These are phyloP conservation scores for Grapholita molesta DNA, from an alignment of 1,140 invertebrate genomes.

Conservation along the genomic window DNA sequence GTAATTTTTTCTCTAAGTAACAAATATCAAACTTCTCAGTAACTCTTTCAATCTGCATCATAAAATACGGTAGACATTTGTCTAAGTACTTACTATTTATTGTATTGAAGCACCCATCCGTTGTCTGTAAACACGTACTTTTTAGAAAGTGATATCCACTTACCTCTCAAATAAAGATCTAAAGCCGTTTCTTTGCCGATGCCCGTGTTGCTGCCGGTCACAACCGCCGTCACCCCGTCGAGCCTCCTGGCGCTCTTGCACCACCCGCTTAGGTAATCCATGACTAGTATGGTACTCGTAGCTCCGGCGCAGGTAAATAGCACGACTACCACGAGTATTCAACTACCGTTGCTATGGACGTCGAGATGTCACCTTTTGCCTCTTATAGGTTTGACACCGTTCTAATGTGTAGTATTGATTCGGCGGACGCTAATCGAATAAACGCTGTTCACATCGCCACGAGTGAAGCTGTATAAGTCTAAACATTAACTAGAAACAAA, in stretches of 20 bases:
- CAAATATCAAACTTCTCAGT: too few species aligned
- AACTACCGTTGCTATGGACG: background rate
- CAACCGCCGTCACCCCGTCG: conserved; percentile 85
- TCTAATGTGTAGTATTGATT: background rate
- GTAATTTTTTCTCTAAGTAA: too few species aligned
- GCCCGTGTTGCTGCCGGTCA: conserved; percentile 92
- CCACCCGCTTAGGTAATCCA: conserved; percentile 57
- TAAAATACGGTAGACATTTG: too few species aligned
- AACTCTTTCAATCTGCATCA: too few species aligned
- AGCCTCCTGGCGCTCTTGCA: conserved; percentile 70
- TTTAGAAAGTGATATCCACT: background rate
- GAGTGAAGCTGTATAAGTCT: background rate
- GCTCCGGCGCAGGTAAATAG: too few species aligned
- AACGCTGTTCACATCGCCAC: background rate
- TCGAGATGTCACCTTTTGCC: background rate
- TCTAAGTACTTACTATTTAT: too few species aligned
- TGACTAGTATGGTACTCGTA: too few species aligned
- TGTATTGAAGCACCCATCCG: background rate
- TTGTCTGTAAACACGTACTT: background rate
- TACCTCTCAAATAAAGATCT: conserved; percentile 84
- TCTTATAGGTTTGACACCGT: background rate
- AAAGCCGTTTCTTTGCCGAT: conserved; percentile 91
- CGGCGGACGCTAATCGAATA: background rate
- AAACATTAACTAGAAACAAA: background rate
- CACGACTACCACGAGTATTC: too few species aligned